Evolutionary conservation across 2,113 vertebrate genomes (phyloP).

Genomic region (Limanda limanda): DNA sequence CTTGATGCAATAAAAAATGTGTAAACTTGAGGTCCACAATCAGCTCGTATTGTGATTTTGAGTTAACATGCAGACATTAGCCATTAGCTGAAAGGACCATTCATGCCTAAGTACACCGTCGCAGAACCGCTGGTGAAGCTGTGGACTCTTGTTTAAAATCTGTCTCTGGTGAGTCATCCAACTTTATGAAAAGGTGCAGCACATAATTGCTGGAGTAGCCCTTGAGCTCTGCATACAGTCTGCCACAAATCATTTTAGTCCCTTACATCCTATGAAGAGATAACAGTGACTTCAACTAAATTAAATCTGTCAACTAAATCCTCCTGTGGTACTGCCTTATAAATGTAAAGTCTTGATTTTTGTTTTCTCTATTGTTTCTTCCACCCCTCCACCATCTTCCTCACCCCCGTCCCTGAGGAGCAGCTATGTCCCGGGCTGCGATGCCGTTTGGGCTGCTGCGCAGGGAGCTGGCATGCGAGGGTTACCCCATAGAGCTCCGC

Average conservation of each 20-base stretch:
- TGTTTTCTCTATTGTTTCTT: background rate
- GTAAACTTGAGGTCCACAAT: background rate
- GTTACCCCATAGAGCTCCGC: slow-evolving; percentile 94
- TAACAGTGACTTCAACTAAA: background rate
- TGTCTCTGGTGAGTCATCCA: background rate
- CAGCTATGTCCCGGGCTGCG: slow-evolving; percentile 88
- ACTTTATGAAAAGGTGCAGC: background rate
- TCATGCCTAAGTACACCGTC: background rate
- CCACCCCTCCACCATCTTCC: background rate
- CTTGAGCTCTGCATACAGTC: background rate
- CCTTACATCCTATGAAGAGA: background rate
- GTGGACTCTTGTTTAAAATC: background rate
- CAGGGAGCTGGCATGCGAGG: slow-evolving; percentile 92
- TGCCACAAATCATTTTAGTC: background rate
- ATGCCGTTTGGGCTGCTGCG: slow-evolving; percentile 92
- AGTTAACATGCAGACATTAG: background rate
- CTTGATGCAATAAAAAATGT: background rate
- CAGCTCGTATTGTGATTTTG: background rate
- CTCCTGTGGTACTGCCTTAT: background rate
- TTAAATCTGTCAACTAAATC: background rate
- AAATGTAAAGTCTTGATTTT: background rate
- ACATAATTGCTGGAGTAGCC: background rate
- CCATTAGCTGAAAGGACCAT: background rate
- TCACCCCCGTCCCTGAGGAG: background rate
- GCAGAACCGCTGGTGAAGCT: background rate